Evolutionary conservation across 2,888 invertebrate genomes (phyloP).

Genomic region (Shargacucullia verbasci): DNA sequence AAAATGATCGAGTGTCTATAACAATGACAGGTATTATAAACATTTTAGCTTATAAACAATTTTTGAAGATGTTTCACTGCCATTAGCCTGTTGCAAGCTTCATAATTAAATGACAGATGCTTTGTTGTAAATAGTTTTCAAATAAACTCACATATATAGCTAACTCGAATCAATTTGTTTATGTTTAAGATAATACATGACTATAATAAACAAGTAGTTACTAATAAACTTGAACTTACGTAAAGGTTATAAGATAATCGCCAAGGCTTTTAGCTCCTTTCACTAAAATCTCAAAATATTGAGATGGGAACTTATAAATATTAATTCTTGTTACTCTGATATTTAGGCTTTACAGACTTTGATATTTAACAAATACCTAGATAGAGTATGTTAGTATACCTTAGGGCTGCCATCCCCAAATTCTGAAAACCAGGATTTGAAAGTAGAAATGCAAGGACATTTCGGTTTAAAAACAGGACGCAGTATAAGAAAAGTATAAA

Average conservation of each 20-base stretch:
- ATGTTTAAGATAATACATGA: slow-evolving; percentile 12
- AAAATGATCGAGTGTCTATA: slow-evolving; percentile 16
- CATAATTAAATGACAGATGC: slow-evolving; percentile 1
- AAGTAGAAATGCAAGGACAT: too few species aligned
- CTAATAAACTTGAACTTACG: slow-evolving; percentile 29
- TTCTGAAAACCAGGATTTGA: too few species aligned
- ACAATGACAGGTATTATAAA: slow-evolving; percentile 33
- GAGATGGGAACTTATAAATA: too few species aligned
- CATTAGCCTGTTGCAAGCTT: background rate
- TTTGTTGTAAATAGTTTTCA: too few species aligned
- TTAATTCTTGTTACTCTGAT: too few species aligned
- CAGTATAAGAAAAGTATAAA: too few species aligned
- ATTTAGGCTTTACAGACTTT: too few species aligned
- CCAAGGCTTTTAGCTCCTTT: slow-evolving; percentile 37
- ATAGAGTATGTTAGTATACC: too few species aligned
- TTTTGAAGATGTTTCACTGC: slow-evolving; percentile 13
- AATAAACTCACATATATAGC: too few species aligned
- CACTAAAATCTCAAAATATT: slow-evolving; percentile 18
- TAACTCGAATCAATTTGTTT: background rate
- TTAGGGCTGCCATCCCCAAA: too few species aligned
- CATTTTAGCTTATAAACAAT: slow-evolving; percentile 37
- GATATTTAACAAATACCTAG: too few species aligned
- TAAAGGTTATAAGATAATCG: slow-evolving; percentile 23
- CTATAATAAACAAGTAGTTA: slow-evolving; percentile 10
- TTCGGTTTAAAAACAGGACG: too few species aligned